Percentiles rank a stretch among this genome's conserved stretches.
Conservation (phyloP, 2,797 vertebrate genomes). For the Hoplostethus mediterraneus region DNA sequence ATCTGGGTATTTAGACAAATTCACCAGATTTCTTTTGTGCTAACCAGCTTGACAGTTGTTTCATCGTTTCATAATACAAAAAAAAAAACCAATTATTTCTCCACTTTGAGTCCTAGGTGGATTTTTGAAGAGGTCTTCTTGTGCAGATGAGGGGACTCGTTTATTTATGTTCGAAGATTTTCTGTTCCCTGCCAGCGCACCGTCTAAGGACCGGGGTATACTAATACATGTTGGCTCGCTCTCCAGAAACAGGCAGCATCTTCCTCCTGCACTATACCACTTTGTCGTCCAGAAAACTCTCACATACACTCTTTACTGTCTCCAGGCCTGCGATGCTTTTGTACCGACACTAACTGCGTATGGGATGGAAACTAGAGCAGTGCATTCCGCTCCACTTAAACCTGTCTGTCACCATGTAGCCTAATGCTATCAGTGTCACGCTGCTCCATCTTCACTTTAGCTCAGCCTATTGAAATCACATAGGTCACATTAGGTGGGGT, state of each 20-base stretch:
- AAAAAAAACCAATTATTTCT: no score
- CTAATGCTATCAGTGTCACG: slow-evolving; percentile 48
- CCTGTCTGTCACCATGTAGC: slow-evolving; percentile 67
- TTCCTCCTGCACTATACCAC: no score
- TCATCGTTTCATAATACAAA: no score
- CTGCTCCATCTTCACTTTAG: slow-evolving; percentile 45
- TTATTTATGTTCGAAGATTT: neutral
- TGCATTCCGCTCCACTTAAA: slow-evolving; percentile 80
- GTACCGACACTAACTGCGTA: slow-evolving; percentile 55
- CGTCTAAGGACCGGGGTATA: neutral
- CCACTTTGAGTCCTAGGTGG: no score
- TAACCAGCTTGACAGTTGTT: no score
- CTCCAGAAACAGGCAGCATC: neutral
- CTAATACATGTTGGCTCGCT: neutral
- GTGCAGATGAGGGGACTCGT: neutral
- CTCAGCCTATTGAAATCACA: slow-evolving; percentile 50
- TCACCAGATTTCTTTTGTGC: no score
- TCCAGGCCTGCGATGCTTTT: slow-evolving; percentile 23
- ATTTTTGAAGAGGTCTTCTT: neutral
- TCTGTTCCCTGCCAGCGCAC: neutral
- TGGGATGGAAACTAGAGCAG: slow-evolving; percentile 68
- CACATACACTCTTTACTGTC: slow-evolving; percentile 11
- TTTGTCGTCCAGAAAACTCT: slow-evolving; percentile 14
- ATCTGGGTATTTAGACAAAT: no score
- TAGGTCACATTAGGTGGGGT: slow-evolving; percentile 29